Evolutionary conservation across 2,797 vertebrate genomes (phyloP), one percentile per base, ranked within the genome.

Genomic region (Ctenochaetus hawaiiensis): DNA sequence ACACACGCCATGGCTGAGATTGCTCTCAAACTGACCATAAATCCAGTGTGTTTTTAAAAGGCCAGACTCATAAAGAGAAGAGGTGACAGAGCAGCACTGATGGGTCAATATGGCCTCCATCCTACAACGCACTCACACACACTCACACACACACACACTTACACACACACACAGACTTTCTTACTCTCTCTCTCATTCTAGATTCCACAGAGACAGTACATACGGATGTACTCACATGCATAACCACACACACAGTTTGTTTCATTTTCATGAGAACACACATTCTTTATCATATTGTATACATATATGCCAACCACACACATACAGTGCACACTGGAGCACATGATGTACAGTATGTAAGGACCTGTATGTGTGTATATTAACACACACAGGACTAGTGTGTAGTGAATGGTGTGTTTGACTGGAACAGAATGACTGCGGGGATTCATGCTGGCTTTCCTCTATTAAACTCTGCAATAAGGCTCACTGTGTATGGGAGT

Each of bases 401-500:
- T 84, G 83, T 54, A 76, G 81, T 93, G 93, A 94, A 93, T 92
- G 92, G 89, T 86, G 86, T 88, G 83, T 86, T 89, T 90, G 92
- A 91, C 88, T 92, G 87, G 89, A 95, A 92, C 93, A 94, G 91
- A 93, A 92, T 91, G 92, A 93, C 93, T 94, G 93, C 91, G 87
- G 93, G 91, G 90, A 91, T 92, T 95, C 93, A 93, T 92, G 91
- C 91, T 91, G 92, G 88, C 91, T 92, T 89, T 91, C 88, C 93
- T 92, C 91, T 93, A 95, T 94, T 95, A 94, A 94, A 95, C 86
- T 92, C 92, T 82, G 83, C 91, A 89, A 87, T 92, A 90, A 93
- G 92, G 90, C 87, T 85, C 83, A 92, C 91, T 92, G 92, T 93
- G 94, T 92, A 87, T 81, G 88, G 83, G 85, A 92, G 92, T 86